Percentiles rank a stretch among this genome's conserved stretches.
Evolutionary conservation across 2,888 invertebrate genomes (phyloP).

Genomic region (Thalpophila matura): DNA sequence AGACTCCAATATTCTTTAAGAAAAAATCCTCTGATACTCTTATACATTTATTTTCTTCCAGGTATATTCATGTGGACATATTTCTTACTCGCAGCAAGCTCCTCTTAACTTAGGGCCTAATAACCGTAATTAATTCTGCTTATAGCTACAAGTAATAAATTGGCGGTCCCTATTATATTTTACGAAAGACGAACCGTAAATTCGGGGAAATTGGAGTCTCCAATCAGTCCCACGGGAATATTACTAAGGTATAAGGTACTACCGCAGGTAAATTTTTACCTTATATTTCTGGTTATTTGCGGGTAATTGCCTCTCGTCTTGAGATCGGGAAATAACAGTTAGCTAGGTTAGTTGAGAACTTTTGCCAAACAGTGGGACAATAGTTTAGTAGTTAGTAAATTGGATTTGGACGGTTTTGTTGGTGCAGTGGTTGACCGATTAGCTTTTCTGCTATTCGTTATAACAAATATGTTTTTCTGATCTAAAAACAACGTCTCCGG

Average conservation of each 20-base stretch:
- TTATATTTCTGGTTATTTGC: constrained; percentile 40
- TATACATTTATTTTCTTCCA: background rate
- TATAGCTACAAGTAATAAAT: constrained; percentile 30
- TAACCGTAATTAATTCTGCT: constrained; percentile 39
- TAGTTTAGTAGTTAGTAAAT: background rate
- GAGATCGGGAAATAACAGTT: constrained; percentile 12
- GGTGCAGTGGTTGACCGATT: background rate
- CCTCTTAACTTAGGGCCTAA: constrained; percentile 11
- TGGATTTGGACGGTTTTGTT: background rate
- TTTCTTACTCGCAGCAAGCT: constrained; percentile 12
- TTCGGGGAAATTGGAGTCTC: constrained; percentile 9
- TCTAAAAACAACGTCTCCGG: no score
- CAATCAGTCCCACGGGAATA: constrained; percentile 34
- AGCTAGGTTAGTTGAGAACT: constrained; percentile 1
- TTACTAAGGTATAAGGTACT: constrained; percentile 2
- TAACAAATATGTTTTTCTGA: no score
- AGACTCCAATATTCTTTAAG: background rate
- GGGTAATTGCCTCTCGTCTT: constrained; percentile 27
- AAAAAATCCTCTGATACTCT: background rate
- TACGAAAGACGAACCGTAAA: constrained; percentile 27
- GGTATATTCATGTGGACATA: constrained; percentile 13
- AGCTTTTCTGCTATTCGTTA: background rate
- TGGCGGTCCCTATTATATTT: constrained; percentile 16
- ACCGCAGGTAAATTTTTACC: constrained; percentile 15
- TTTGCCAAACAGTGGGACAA: background rate